Evolutionary conservation across 1,140 invertebrate genomes (phyloP).

Genomic region (Matsumurasca onukii): DNA sequence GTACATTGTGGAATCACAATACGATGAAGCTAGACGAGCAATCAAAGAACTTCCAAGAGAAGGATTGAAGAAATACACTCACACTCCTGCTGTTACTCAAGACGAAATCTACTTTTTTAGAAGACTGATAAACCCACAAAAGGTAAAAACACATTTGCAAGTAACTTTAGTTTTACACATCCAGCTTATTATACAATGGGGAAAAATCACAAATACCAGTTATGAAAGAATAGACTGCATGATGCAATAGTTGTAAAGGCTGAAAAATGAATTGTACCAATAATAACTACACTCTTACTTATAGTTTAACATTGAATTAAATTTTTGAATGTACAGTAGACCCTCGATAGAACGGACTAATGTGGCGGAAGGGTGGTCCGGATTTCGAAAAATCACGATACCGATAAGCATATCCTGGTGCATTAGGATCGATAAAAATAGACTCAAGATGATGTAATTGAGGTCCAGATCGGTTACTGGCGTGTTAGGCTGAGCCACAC

Average conservation of each 20-base stretch:
- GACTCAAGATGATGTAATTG: too few relatives aligned
- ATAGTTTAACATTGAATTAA: too few relatives aligned
- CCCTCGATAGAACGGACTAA: too few relatives aligned
- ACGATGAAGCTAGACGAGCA: conserved; percentile 84
- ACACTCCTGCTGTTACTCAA: conserved; percentile 78
- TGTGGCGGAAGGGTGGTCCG: too few relatives aligned
- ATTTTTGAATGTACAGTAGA: too few relatives aligned
- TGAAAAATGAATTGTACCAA: too few relatives aligned
- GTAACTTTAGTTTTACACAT: not conserved
- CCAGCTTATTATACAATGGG: not conserved
- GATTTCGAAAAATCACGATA: too few relatives aligned
- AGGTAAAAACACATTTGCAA: conserved; percentile 60
- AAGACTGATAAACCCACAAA: conserved; percentile 69
- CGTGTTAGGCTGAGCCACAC: too few relatives aligned
- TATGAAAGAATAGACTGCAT: not conserved
- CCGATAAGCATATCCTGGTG: too few relatives aligned
- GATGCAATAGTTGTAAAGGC: not conserved
- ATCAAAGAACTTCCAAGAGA: conserved; percentile 71
- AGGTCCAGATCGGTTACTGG: too few relatives aligned
- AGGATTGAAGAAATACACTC: conserved; percentile 79
- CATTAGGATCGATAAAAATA: too few relatives aligned
- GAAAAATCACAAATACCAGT: not conserved
- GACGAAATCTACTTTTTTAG: conserved; percentile 94
- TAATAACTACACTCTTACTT: too few relatives aligned
- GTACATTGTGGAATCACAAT: conserved; percentile 91